phyloP scores from a whole-genome alignment of 2,888 invertebrate species.

The Drosophila meridiana region DNA sequence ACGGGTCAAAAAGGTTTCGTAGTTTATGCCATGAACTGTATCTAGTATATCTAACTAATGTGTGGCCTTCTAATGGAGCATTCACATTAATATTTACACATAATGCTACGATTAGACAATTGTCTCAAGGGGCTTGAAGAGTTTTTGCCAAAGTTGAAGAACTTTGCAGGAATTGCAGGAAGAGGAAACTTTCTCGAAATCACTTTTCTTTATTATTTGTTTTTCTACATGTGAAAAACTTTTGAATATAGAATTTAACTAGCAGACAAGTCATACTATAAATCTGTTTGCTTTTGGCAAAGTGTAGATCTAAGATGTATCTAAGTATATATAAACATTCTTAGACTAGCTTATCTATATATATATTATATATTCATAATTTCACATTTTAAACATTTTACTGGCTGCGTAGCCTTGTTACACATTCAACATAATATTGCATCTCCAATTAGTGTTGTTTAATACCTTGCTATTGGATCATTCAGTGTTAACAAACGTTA shows the following conservation, averaged over 20 bases:
- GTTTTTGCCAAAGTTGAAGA: slow-evolving; percentile 6
- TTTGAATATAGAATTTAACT: background rate
- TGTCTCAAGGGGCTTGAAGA: slow-evolving; percentile 8
- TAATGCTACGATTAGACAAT: slow-evolving; percentile 44
- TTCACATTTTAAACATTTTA: background rate
- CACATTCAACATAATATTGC: background rate
- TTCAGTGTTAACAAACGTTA: background rate
- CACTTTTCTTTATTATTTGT: slow-evolving; percentile 1
- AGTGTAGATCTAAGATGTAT: background rate
- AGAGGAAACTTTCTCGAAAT: background rate
- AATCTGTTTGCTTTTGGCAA: background rate
- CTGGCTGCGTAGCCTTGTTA: background rate
- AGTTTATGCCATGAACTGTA: background rate
- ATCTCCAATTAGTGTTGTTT: background rate
- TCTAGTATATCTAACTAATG: slow-evolving; percentile 31
- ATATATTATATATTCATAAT: background rate
- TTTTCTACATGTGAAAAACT: background rate
- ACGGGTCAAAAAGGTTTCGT: slow-evolving; percentile 10
- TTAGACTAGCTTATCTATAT: background rate
- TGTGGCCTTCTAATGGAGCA: slow-evolving; percentile 46
- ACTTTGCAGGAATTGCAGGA: background rate
- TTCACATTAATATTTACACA: slow-evolving; percentile 34
- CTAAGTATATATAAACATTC: too few relatives aligned
- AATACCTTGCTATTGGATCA: background rate
- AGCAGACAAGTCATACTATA: background rate